phyloP scores from a whole-genome alignment of 53 echinoderm and acorn worm genomes.

The Zoroaster sp. region DNA sequence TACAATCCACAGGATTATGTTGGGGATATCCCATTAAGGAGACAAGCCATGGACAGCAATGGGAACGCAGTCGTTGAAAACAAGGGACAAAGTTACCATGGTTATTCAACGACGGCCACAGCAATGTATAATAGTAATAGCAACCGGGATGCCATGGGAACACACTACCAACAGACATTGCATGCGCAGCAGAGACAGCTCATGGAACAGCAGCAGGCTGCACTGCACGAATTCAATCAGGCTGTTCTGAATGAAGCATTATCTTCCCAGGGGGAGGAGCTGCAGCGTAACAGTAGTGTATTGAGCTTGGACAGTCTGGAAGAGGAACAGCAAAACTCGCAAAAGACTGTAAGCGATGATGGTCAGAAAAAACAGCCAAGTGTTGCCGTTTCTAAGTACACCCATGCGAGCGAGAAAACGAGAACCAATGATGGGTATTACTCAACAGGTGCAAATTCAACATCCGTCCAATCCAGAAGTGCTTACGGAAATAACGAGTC shows the following conservation, averaged over 20 bases:
- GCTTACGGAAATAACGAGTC: slow-evolving; percentile 10
- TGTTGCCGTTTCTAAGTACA: background rate
- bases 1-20: background rate
- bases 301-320: slow-evolving; percentile 93
- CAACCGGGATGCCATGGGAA: slow-evolving; percentile 17
- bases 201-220: slow-evolving; percentile 82
- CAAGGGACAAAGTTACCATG: slow-evolving; percentile 65
- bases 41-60: slow-evolving; percentile 59
- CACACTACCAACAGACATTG: slow-evolving; percentile 67
- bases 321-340: slow-evolving; percentile 45
- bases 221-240: slow-evolving; percentile 88
- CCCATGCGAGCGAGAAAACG: background rate
- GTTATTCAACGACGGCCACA: slow-evolving; percentile 62
- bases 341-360: background rate
- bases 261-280: slow-evolving; percentile 19
- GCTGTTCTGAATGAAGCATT: slow-evolving; percentile 71
- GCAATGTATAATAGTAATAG: slow-evolving; percentile 11
- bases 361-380: background rate
- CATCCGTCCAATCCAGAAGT: slow-evolving; percentile 18
- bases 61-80: slow-evolving; percentile 53
- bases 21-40: background rate
- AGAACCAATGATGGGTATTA: background rate
- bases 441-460: background rate
- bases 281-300: slow-evolving; percentile 74
- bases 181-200: slow-evolving; percentile 83